Evolutionary conservation across 2,888 invertebrate genomes (phyloP).

Genomic region (Meliscaeva auricollis): DNA sequence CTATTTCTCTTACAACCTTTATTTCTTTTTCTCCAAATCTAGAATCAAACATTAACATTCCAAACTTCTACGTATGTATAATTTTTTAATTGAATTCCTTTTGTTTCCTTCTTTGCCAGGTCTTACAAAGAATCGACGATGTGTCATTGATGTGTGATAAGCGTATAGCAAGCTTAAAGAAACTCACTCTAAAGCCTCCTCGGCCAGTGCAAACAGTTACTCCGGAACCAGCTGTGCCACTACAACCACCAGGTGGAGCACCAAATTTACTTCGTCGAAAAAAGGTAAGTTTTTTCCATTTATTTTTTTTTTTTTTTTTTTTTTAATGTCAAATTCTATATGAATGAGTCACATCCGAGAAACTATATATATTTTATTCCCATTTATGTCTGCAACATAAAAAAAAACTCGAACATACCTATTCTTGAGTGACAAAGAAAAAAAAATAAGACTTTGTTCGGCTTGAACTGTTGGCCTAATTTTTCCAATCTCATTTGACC

Average conservation of each 20-base stretch:
- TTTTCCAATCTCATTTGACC: slow-evolving; percentile 42
- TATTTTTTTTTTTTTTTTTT: background rate
- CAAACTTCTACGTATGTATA: slow-evolving; percentile 23
- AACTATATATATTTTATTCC: background rate
- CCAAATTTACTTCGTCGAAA: slow-evolving; percentile 83
- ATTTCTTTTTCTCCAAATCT: background rate
- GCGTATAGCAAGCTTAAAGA: slow-evolving; percentile 89
- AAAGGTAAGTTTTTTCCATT: slow-evolving; percentile 81
- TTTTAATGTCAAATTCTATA: background rate
- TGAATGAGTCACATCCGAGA: slow-evolving; percentile 21
- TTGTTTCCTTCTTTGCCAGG: slow-evolving; percentile 85
- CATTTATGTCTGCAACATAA: background rate
- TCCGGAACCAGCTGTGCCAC: slow-evolving; percentile 88
- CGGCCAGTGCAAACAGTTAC: slow-evolving; percentile 92
- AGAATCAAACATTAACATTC: background rate
- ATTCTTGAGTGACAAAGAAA: background rate
- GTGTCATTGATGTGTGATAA: slow-evolving; percentile 97
- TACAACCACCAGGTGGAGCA: slow-evolving; percentile 86
- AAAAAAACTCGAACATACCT: no score
- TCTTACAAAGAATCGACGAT: slow-evolving; percentile 96
- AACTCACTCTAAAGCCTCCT: slow-evolving; percentile 89
- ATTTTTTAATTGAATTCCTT: slow-evolving; percentile 3
- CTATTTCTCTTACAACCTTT: no score
- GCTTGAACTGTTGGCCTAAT: slow-evolving; percentile 41
- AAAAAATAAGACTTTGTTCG: background rate